Evolutionary conservation across 2,888 invertebrate genomes (phyloP).

Genomic region (Bruchidius siliquastri): DNA sequence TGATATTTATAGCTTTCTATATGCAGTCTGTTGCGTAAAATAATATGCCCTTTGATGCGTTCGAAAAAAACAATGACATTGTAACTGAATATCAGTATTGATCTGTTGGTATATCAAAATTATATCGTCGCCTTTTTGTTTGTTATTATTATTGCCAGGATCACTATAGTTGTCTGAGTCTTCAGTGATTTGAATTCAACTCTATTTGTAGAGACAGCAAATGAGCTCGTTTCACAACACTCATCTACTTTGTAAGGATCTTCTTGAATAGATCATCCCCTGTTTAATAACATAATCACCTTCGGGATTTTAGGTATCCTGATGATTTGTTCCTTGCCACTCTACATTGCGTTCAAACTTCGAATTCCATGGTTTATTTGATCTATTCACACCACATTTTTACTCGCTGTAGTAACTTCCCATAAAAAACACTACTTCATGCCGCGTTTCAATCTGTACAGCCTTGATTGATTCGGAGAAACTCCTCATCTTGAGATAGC

Average conservation of each 20-base stretch:
- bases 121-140: no score
- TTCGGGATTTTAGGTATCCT: slow-evolving; percentile 46
- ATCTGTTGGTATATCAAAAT: no score
- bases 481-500: slow-evolving; percentile 57
- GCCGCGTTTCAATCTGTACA: slow-evolving; percentile 57
- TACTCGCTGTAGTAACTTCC: slow-evolving; percentile 45
- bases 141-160: no score
- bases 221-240: slow-evolving; percentile 55
- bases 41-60: neutral
- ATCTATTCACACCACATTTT: slow-evolving; percentile 37
- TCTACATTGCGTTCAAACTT: slow-evolving; percentile 48
- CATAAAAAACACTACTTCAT: neutral
- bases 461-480: slow-evolving; percentile 67
- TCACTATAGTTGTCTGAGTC: no score
- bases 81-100: neutral
- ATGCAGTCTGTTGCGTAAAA: neutral
- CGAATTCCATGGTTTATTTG: slow-evolving; percentile 56
- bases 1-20: neutral
- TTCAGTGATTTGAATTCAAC: no score
- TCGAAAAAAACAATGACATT: neutral
- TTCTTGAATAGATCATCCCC: slow-evolving; percentile 46
- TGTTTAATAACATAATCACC: slow-evolving; percentile 45
- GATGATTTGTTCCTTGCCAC: slow-evolving; percentile 10
- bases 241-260: slow-evolving; percentile 50
- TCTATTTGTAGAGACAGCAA: slow-evolving; percentile 59